These are phyloP conservation scores for Asarcornis scutulata DNA, from an alignment of 2,113 vertebrate genomes.

Conservation along the genomic window DNA sequence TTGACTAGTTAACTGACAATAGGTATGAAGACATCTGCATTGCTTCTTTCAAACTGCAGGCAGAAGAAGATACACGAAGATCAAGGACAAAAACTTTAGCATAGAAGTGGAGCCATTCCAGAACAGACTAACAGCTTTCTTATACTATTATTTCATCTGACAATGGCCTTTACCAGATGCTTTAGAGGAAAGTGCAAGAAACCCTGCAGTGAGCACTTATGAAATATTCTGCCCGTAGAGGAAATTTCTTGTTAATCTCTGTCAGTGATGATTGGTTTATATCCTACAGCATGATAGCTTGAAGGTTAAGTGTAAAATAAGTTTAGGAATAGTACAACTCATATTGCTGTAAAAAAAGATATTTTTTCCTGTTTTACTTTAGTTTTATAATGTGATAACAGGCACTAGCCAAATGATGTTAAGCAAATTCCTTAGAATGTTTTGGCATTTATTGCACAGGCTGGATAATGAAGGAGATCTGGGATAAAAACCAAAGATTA, in stretches of 20 bases:
- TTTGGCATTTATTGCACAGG: neutral
- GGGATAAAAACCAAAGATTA: neutral
- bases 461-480: neutral
- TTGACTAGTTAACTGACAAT: neutral
- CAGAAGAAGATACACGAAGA: neutral
- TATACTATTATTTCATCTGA: constrained; percentile 21
- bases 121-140: constrained; percentile 32
- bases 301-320: constrained; percentile 44
- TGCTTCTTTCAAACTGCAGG: neutral
- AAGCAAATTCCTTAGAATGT: neutral
- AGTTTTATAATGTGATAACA: constrained; percentile 27
- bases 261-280: constrained; percentile 51
- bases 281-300: constrained; percentile 20
- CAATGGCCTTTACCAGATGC: constrained; percentile 29
- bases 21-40: neutral
- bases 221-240: neutral
- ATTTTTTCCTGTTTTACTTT: neutral
- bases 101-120: neutral
- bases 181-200: constrained; percentile 37
- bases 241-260: constrained; percentile 62
- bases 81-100: neutral
- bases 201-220: constrained; percentile 48
- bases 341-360: neutral
- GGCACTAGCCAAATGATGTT: neutral
- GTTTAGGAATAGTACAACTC: neutral